phyloP scores from a whole-genome alignment of 2,113 vertebrate species.

The Mustela nigripes region DNA sequence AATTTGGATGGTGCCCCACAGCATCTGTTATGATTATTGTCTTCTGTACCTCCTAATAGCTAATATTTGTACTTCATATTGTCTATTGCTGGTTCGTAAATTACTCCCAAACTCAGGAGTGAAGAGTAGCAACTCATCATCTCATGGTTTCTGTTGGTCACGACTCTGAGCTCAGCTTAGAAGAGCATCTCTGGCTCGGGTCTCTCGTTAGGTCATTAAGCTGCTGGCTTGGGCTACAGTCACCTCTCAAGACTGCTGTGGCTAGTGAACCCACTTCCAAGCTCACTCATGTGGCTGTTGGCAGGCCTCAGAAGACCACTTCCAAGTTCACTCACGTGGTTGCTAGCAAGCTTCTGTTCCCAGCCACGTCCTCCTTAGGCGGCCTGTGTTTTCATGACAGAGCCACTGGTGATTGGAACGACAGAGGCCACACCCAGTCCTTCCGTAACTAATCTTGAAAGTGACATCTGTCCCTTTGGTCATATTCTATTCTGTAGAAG shows the following conservation, averaged over 20 bases:
- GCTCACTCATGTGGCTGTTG: neutral
- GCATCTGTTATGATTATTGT: neutral
- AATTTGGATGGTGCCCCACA: neutral
- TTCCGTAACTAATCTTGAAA: neutral
- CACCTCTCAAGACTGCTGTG: neutral
- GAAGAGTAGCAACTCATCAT: neutral
- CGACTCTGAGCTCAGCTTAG: neutral
- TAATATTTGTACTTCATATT: neutral
- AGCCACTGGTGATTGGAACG: neutral
- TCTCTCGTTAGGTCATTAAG: neutral
- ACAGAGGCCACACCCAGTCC: neutral
- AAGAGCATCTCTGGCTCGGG: neutral
- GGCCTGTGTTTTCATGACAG: neutral
- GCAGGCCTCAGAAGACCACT: neutral
- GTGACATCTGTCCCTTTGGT: neutral
- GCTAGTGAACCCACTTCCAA: neutral
- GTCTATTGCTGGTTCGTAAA: neutral
- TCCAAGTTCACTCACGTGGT: neutral
- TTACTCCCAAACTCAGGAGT: neutral
- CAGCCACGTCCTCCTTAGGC: neutral
- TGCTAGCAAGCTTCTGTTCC: neutral
- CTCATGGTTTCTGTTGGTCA: neutral
- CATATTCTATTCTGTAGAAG: neutral
- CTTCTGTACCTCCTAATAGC: neutral
- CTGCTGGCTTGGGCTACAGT: neutral